Evolutionary conservation across 1,140 invertebrate genomes (phyloP).

Genomic region (Bombus confusus): DNA sequence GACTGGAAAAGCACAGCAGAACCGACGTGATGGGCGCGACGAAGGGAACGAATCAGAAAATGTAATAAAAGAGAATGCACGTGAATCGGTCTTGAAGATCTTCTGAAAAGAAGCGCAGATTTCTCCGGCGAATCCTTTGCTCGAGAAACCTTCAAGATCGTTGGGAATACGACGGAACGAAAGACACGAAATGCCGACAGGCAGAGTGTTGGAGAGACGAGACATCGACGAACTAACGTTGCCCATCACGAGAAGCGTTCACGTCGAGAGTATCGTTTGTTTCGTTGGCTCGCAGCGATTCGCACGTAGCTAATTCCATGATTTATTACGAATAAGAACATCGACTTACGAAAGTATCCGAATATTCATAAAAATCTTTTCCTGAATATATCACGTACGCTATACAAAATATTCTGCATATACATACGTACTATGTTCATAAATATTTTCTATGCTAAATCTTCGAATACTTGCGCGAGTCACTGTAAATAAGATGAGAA

Average conservation of each 20-base stretch:
- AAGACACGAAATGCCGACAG: neutral
- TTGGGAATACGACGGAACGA: neutral
- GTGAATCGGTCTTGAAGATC: neutral
- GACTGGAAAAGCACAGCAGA: neutral
- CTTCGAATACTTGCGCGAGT: neutral
- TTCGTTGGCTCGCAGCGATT: conserved; percentile 77
- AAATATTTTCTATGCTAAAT: neutral
- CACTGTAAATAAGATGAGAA: neutral
- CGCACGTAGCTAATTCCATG: conserved; percentile 67
- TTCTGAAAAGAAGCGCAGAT: neutral
- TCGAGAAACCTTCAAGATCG: neutral
- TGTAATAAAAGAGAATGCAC: neutral
- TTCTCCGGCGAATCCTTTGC: neutral
- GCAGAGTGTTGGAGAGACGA: neutral
- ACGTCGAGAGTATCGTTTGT: conserved; percentile 57
- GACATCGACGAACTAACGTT: neutral
- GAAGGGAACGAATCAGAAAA: neutral
- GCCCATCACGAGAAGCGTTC: conserved; percentile 15
- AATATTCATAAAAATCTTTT: neutral
- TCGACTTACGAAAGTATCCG: too few relatives aligned
- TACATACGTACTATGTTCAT: neutral
- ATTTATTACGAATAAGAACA: neutral
- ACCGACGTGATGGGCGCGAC: neutral
- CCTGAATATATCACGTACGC: neutral
- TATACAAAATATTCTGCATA: neutral